Percentiles rank a stretch among this genome's conserved stretches.
phyloP scores from a whole-genome alignment of 2,888 invertebrate genomes.

The Conomelus anceps region DNA sequence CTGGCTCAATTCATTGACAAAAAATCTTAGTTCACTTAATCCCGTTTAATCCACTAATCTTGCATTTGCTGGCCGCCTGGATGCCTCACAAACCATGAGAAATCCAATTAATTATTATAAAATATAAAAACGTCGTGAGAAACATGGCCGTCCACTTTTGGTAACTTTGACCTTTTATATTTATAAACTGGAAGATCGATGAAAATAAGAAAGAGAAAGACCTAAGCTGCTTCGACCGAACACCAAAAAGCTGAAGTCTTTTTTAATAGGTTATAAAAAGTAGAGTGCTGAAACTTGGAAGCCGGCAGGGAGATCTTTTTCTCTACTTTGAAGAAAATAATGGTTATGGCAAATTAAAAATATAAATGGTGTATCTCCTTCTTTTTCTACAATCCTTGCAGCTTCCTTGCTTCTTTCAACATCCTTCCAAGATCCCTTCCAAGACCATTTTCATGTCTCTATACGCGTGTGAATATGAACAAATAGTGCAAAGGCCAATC shows the following conservation, averaged over 20 bases:
- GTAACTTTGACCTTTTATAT: neutral
- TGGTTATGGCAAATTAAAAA: neutral
- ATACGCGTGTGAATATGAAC: neutral
- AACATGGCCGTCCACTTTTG: neutral
- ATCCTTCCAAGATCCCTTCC: neutral
- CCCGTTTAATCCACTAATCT: neutral
- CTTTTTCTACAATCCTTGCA: no score
- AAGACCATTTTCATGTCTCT: neutral
- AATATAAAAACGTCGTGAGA: neutral
- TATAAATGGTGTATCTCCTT: neutral
- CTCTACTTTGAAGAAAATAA: neutral
- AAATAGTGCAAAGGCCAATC: neutral
- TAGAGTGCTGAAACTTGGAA: neutral
- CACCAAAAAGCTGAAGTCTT: neutral
- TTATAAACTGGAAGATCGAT: neutral
- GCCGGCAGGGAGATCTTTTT: neutral
- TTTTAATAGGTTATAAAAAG: neutral
- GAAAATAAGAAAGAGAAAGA: neutral
- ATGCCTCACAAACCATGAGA: neutral
- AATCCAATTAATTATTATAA: neutral
- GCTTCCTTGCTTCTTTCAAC: neutral
- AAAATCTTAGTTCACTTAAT: neutral
- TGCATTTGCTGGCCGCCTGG: neutral
- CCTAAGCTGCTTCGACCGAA: neutral
- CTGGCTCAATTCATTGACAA: neutral